Evolutionary conservation across 2,113 vertebrate genomes (phyloP).

Genomic region (Raja brachyura): DNA sequence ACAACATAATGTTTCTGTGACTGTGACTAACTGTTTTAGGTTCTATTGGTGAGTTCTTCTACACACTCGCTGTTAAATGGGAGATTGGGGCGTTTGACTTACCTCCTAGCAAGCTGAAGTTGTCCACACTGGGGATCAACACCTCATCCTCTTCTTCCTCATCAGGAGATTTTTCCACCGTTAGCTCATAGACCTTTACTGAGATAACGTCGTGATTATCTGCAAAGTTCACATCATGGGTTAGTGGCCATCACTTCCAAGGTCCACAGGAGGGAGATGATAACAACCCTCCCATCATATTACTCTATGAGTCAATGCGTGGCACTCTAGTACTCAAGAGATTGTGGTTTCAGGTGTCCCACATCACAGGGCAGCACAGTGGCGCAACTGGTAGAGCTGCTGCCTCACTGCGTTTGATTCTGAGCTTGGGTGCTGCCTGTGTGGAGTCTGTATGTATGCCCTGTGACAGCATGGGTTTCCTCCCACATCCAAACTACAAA

Average conservation of each 20-base stretch:
- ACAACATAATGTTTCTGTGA: not conserved
- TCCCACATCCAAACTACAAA: too few relatives aligned
- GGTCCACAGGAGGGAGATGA: not conserved
- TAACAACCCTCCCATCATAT: not conserved
- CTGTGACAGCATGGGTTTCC: too few relatives aligned
- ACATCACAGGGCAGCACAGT: too few relatives aligned
- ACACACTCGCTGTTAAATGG: not conserved
- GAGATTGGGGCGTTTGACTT: constrained; percentile 40
- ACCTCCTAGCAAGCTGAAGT: constrained; percentile 73
- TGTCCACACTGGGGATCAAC: constrained; percentile 81
- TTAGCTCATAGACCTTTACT: constrained; percentile 87
- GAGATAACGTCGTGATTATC: constrained; percentile 94
- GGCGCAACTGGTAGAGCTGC: too few relatives aligned
- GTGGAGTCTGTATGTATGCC: too few relatives aligned
- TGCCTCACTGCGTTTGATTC: too few relatives aligned
- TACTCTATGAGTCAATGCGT: not conserved
- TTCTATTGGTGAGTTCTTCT: not conserved
- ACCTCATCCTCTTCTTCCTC: constrained; percentile 71
- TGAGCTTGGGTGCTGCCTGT: too few relatives aligned
- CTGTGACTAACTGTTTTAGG: not conserved
- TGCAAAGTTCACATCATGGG: constrained; percentile 43
- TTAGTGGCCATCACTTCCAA: too few relatives aligned
- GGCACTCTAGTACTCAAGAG: not conserved
- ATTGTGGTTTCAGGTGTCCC: not conserved
- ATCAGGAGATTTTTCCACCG: constrained; percentile 70